A percentile compares a stretch with the other conserved stretches of the same genome.
These are phyloP conservation scores for Notodonta dromedarius DNA, from an alignment of 2,888 invertebrate species.

Conservation along the genomic window DNA sequence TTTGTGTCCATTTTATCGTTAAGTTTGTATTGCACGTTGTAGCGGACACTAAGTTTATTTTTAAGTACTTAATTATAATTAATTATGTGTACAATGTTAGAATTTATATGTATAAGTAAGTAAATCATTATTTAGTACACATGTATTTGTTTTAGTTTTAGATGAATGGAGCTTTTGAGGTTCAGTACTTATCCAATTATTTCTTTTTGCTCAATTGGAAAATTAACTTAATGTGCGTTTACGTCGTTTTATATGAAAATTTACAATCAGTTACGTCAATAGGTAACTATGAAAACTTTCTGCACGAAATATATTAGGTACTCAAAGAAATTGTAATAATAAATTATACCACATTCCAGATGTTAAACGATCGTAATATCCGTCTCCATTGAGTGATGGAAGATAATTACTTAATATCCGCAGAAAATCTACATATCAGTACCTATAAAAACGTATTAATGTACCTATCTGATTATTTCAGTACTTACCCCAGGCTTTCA, in stretches of 20 bases:
- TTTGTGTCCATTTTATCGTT: constrained; percentile 47
- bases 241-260: not conserved
- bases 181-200: constrained; percentile 7
- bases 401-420: constrained; percentile 31
- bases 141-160: constrained; percentile 19
- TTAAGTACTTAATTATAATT: constrained; percentile 34
- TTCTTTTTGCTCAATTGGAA: constrained; percentile 20
- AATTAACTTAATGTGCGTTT: constrained; percentile 3
- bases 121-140: constrained; percentile 35
- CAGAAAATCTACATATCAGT: constrained; percentile 52
- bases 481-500: not conserved
- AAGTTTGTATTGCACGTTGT: constrained; percentile 46
- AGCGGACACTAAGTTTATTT: constrained; percentile 34
- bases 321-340: too few species aligned
- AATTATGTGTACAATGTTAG: constrained; percentile 45
- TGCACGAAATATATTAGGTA: not conserved
- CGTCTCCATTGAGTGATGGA: constrained; percentile 21
- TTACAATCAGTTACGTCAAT: not conserved
- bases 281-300: not conserved
- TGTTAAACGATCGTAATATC: constrained; percentile 21
- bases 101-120: constrained; percentile 33
- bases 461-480: not conserved
- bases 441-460: not conserved
- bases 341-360: constrained; percentile 57
- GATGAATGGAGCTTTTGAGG: constrained; percentile 20